Conservation (phyloP, 2,888 invertebrate genomes). For the Athalia rosae region DNA sequence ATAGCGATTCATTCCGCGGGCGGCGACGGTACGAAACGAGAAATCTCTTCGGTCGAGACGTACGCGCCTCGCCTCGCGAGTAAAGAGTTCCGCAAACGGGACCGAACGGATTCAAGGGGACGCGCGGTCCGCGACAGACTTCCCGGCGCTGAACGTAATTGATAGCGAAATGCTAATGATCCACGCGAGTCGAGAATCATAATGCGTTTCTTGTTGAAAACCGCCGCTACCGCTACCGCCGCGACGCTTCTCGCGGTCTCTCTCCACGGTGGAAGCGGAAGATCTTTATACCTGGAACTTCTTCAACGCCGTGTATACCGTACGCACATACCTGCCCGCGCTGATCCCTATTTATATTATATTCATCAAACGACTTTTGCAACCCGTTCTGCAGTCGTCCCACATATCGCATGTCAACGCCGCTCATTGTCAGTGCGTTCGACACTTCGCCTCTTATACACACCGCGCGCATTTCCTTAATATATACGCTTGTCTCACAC, state of each 20-base stretch:
- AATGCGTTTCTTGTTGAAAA: slow-evolving; percentile 64
- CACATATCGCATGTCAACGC: slow-evolving; percentile 23
- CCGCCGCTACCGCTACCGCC: not conserved
- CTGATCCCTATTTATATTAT: slow-evolving; percentile 40
- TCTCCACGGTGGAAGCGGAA: slow-evolving; percentile 14
- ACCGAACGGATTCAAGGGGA: slow-evolving; percentile 38
- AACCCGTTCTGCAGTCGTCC: slow-evolving; percentile 17
- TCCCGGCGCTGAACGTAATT: slow-evolving; percentile 65
- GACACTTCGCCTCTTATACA: not conserved
- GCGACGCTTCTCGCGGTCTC: not conserved
- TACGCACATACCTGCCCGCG: not conserved
- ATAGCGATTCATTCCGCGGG: too few relatives aligned
- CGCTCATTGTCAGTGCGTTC: slow-evolving; percentile 14
- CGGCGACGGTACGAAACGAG: not conserved
- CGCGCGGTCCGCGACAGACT: slow-evolving; percentile 51
- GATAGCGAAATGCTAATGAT: slow-evolving; percentile 72
- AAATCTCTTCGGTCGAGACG: not conserved
- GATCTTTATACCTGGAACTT: slow-evolving; percentile 17
- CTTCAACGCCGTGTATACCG: too few relatives aligned
- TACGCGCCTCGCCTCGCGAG: too few relatives aligned
- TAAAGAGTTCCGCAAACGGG: slow-evolving; percentile 39
- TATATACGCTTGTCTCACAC: not conserved
- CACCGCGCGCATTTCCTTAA: not conserved
- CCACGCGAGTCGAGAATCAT: slow-evolving; percentile 69
- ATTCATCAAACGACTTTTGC: slow-evolving; percentile 33